These are phyloP conservation scores for Calliphora vicina DNA, from an alignment of 1,140 invertebrate species.

Conservation along the genomic window DNA sequence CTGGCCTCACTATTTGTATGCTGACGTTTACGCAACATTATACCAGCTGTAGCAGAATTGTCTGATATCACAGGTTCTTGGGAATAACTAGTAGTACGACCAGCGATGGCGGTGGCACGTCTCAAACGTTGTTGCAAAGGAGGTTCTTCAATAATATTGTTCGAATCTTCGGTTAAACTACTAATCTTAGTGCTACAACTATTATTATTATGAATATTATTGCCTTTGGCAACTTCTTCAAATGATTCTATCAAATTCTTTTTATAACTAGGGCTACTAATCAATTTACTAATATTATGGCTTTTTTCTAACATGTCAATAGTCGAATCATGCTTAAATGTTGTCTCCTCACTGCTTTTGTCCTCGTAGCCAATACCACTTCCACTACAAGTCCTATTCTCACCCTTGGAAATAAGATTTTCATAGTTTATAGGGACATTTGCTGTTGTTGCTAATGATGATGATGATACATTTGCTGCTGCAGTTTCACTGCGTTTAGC, in stretches of 20 bases:
- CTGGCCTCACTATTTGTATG: constrained; percentile 37
- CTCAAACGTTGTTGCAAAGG: constrained; percentile 23
- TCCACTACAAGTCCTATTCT: constrained; percentile 36
- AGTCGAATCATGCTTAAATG: constrained; percentile 30
- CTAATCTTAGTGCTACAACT: neutral
- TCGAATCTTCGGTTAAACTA: neutral
- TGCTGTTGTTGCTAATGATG: neutral
- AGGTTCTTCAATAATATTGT: neutral
- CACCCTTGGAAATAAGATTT: neutral
- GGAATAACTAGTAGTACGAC: constrained; percentile 3
- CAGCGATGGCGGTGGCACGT: neutral
- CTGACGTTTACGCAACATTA: constrained; percentile 42
- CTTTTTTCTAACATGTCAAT: neutral
- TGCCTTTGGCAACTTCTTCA: constrained; percentile 38
- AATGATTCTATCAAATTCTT: constrained; percentile 60
- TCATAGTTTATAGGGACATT: neutral
- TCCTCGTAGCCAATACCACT: constrained; percentile 18
- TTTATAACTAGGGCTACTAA: constrained; percentile 49
- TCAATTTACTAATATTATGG: constrained; percentile 43
- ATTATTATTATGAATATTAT: neutral
- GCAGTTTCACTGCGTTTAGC: constrained; percentile 38
- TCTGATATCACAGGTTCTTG: constrained; percentile 23
- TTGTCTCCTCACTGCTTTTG: neutral
- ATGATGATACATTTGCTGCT: constrained; percentile 34
- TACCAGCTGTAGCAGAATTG: neutral